Base-by-base conservation (phyloP, 1,140 invertebrate species). In the Tigriopus japonicus region DNA sequence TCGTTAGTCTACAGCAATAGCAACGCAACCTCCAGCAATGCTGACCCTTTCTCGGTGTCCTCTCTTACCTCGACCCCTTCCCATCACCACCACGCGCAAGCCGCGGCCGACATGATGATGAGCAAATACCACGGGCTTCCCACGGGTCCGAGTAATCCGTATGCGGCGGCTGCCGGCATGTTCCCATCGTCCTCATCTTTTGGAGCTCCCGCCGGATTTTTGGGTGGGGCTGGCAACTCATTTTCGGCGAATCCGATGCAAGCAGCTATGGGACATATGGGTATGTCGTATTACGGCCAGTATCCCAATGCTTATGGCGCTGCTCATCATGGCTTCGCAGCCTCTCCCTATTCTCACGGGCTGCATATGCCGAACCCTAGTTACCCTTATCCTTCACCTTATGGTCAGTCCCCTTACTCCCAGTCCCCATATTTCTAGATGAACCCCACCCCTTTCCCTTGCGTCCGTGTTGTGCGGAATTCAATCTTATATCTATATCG, bases 351-450 rank as follows among this genome's bases (percentile, higher is more conserved):
- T 56, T 66, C 71, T 3, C 72, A 74, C 24, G 70, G 73, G 63
- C 70, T 77, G 61, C 75, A 77, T 63, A 69, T 77, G 65, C 75
- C 76, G 59, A 74, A 72, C 64, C 76, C 76, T 17, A 76, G 76
- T 63, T 77, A 77, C 68, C 74, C 75, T 7, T 77, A 77, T 64
- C 69, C 71, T 13, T 68, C 69, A 19, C 65, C 64, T 17, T 66
- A 67, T 56, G 59, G 64, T 40, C 66, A 67, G 62, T 40, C 24
- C 5, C 69, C 71, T 62, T 73, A 74, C 66, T 71, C 73, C 56
- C 72, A 74, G 58, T 69, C 73, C 59, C 70, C 71, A 56, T 74
- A 74, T 62, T 70, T 74, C 10, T 72, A 74, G 56, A 70, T 35
- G 9, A 35, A 9, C 28, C 28, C 28, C 3, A 35, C 28, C 28